Evolutionary conservation across 2,888 invertebrate species (phyloP).

Genomic region (Drosophila lutescens): DNA sequence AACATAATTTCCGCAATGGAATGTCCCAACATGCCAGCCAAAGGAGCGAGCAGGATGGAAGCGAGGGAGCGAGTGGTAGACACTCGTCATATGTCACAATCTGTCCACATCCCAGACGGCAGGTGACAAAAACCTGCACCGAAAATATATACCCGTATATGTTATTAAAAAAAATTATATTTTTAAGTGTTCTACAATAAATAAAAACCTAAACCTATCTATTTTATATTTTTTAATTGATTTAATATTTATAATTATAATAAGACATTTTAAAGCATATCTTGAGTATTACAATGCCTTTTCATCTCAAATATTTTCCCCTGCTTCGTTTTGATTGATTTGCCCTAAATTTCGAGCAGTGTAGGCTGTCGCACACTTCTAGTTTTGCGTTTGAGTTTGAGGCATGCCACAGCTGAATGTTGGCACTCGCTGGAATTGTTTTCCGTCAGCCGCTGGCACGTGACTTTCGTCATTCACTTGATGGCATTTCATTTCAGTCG

Average conservation of each 20-base stretch:
- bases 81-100: slow-evolving; percentile 51
- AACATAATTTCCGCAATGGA: slow-evolving; percentile 70
- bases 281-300: too few species aligned
- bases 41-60: neutral
- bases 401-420: slow-evolving; percentile 48
- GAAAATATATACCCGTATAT: neutral
- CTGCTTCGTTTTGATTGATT: neutral
- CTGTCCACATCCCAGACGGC: slow-evolving; percentile 36
- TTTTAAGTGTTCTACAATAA: too few species aligned
- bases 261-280: too few species aligned
- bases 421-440: slow-evolving; percentile 50
- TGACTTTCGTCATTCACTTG: slow-evolving; percentile 48
- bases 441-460: slow-evolving; percentile 44
- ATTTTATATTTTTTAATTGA: too few species aligned
- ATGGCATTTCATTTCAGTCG: slow-evolving; percentile 43
- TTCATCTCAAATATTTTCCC: neutral
- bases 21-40: slow-evolving; percentile 53
- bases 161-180: too few species aligned
- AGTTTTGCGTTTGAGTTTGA: slow-evolving; percentile 18
- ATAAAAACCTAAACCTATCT: too few species aligned
- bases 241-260: too few species aligned
- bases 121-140: slow-evolving; percentile 29
- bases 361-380: slow-evolving; percentile 17
- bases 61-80: slow-evolving; percentile 16
- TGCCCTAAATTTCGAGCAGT: neutral